These are phyloP conservation scores for Girardinus metallicus DNA, from an alignment of 2,797 vertebrate genomes.

Conservation along the genomic window DNA sequence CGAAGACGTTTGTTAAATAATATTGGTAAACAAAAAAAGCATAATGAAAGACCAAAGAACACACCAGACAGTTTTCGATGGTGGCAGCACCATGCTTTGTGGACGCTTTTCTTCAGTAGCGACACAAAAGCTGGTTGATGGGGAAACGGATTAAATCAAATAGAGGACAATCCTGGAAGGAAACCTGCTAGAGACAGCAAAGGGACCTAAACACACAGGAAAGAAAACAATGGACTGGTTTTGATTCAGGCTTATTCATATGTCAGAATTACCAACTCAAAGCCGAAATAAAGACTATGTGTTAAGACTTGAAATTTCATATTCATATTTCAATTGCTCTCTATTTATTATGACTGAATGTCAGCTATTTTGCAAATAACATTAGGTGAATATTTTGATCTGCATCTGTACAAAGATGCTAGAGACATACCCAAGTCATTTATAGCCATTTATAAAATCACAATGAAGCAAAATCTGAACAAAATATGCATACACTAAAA, in stretches of 20 bases:
- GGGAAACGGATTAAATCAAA: background rate
- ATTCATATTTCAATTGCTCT: background rate
- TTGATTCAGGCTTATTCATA: background rate
- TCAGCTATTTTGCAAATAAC: background rate
- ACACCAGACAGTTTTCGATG: background rate
- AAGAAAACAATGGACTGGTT: background rate
- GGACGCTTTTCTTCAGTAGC: no score
- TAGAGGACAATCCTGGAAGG: background rate
- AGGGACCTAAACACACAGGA: background rate
- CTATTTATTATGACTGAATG: background rate
- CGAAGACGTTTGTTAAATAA: no score
- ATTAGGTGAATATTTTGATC: background rate
- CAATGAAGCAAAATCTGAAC: constrained; percentile 22
- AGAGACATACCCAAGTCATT: background rate
- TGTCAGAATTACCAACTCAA: background rate
- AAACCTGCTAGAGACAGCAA: background rate
- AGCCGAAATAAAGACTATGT: background rate
- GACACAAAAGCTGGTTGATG: no score
- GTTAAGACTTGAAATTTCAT: background rate
- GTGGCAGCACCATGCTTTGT: background rate
- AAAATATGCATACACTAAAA: constrained; percentile 7
- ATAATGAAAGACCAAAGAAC: background rate
- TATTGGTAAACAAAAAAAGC: no score
- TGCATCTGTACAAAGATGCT: background rate
- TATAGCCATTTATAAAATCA: constrained; percentile 11